Percentiles rank a stretch among this genome's conserved stretches.
Conservation (phyloP, 2,888 invertebrate species). For the Entomobrya proxima region DNA sequence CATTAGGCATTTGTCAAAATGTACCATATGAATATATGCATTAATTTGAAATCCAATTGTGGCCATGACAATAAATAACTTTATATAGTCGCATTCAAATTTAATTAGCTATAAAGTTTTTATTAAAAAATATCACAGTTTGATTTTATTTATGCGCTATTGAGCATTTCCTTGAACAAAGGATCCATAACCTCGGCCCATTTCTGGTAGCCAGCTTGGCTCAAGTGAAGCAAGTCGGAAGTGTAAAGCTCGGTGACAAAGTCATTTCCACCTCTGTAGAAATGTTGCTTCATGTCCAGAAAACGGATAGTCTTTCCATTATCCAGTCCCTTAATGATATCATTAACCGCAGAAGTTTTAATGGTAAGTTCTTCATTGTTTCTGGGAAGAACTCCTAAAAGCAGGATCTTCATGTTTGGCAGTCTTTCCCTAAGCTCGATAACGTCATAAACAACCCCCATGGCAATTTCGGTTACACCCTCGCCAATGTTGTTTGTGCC, state of each 20-base stretch:
- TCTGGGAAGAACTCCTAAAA: slow-evolving; percentile 65
- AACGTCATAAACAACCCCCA: slow-evolving; percentile 78
- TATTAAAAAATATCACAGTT: too few species aligned
- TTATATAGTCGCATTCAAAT: too few species aligned
- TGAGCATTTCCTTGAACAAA: too few species aligned
- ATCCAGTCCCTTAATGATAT: slow-evolving; percentile 50
- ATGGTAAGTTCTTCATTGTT: slow-evolving; percentile 33
- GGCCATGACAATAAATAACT: too few species aligned
- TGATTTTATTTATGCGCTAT: too few species aligned
- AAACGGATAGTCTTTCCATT: slow-evolving; percentile 68
- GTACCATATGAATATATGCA: too few species aligned
- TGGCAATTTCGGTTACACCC: slow-evolving; percentile 78
- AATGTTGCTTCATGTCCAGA: slow-evolving; percentile 72
- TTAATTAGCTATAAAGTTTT: too few species aligned
- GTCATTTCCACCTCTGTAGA: slow-evolving; percentile 55
- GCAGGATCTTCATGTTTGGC: slow-evolving; percentile 63
- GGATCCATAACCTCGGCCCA: too few species aligned
- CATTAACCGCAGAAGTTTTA: slow-evolving; percentile 46
- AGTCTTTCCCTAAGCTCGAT: slow-evolving; percentile 76
- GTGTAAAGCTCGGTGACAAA: slow-evolving; percentile 56
- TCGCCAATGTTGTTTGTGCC: slow-evolving; percentile 79
- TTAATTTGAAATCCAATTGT: too few species aligned
- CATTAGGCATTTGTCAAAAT: too few species aligned
- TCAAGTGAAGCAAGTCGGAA: slow-evolving; percentile 66
- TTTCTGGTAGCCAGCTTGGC: slow-evolving; percentile 63